Evolutionary conservation across 2,797 vertebrate species (phyloP), one percentile per base, ranked within the genome.

Genomic region (Catamblyrhynchus diadema): DNA sequence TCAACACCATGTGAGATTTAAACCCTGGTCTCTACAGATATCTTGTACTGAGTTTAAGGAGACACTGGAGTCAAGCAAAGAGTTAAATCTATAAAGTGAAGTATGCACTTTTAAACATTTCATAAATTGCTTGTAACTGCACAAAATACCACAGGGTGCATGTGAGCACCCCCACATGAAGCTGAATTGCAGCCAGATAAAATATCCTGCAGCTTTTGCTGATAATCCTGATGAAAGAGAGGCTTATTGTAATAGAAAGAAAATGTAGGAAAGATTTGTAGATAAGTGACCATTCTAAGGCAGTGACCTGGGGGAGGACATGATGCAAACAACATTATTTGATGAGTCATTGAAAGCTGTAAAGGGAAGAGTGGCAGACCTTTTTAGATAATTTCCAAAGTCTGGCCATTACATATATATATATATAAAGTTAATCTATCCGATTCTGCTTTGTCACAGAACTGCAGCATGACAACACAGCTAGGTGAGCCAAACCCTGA

Each of bases 111-210:
- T 78, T 79, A 91, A 86, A 66, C 54, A 42, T 84, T 70, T 90
- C 73, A 84, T 96, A 94, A 94, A 86, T 86, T 79, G 85, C 82
- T 90, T 81, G 75, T 88, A 96, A 93, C 61, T 83, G 87, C 82
- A 91, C 80, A 91, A 88, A 95, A 88, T 96, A 90, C 94, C 59
- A 0, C 91, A 94, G 94, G 82, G 61, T 91, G 57, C 69, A 16
- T 78, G 78, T 75, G 88, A 94, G 90, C 82, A 91, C 77, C 96
- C 85, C 73, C 72, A 93, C 75, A 75, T 69, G 66, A 57, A 94
- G 69, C 86, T 91, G 94, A 95, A 91, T n/a, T 86, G 73, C 82
- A 91, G 91, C 91, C 94, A 95, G 80, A 90, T 72, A 95, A 95
- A 96, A 96, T 90, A 95, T 90, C 82, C 90, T 93, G 90, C 69